Percentiles rank a stretch among this genome's conserved stretches.
Conservation (phyloP, 2,888 invertebrate genomes). For the Andrena fulva region DNA sequence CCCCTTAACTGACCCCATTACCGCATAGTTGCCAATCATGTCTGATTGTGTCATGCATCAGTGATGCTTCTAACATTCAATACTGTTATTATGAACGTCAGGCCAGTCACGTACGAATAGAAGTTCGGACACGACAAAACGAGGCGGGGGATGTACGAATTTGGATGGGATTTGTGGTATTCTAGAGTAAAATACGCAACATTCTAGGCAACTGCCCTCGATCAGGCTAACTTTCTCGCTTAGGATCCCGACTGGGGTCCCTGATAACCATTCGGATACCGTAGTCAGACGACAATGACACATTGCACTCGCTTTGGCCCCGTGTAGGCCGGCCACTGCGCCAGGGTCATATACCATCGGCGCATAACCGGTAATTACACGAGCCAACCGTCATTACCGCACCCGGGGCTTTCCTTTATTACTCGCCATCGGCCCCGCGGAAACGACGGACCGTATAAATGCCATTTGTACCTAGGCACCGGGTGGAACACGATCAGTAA, state of each 20-base stretch:
- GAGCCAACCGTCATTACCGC: slow-evolving; percentile 77
- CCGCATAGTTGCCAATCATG: too few species aligned
- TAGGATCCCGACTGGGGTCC: slow-evolving; percentile 44
- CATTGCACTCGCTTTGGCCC: slow-evolving; percentile 77
- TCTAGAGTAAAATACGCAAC: not conserved
- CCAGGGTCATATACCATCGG: slow-evolving; percentile 76
- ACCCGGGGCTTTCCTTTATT: slow-evolving; percentile 75
- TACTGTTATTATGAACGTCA: not conserved
- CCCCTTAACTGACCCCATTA: too few species aligned
- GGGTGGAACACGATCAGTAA: slow-evolving; percentile 53
- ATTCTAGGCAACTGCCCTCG: slow-evolving; percentile 30
- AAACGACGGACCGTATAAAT: slow-evolving; percentile 67
- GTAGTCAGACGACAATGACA: slow-evolving; percentile 82
- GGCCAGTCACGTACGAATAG: not conserved
- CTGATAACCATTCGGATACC: slow-evolving; percentile 80
- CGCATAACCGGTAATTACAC: slow-evolving; percentile 81
- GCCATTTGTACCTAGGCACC: slow-evolving; percentile 52
- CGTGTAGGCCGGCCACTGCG: slow-evolving; percentile 66
- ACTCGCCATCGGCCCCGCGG: slow-evolving; percentile 65
- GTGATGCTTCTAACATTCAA: too few species aligned
- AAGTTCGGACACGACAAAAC: not conserved
- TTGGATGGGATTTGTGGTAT: slow-evolving; percentile 13
- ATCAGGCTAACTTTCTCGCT: slow-evolving; percentile 22
- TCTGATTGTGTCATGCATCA: too few species aligned
- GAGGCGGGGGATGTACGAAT: not conserved